These are phyloP conservation scores for Peromyscus leucopus DNA, from an alignment of 2,113 vertebrate species.

Conservation along the genomic window DNA sequence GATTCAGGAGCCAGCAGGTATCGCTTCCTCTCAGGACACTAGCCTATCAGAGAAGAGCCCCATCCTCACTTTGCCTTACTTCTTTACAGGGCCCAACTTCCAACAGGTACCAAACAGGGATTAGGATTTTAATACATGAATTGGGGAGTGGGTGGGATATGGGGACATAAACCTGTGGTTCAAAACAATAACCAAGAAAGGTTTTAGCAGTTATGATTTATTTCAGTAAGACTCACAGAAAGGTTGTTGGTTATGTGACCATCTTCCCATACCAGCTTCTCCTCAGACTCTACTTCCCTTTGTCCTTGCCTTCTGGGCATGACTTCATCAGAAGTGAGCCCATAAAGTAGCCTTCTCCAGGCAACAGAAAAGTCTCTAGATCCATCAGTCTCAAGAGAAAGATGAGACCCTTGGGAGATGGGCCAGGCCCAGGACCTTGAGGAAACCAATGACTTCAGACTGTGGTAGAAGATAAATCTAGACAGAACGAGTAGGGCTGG, in stretches of 20 bases:
- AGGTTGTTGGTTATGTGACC: background rate
- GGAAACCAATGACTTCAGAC: background rate
- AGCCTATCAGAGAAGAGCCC: background rate
- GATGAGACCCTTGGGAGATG: background rate
- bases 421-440: background rate
- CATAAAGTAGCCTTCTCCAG: background rate
- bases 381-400: slow-evolving; percentile 23
- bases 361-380: background rate
- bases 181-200: background rate
- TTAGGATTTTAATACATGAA: background rate
- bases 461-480: background rate
- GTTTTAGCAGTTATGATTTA: background rate
- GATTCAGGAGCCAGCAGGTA: background rate
- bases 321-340: background rate
- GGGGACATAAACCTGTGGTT: background rate
- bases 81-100: background rate
- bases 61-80: background rate
- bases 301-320: background rate
- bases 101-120: background rate
- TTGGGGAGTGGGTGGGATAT: background rate
- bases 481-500: background rate
- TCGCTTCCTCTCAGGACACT: background rate
- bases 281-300: background rate
- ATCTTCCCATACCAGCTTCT: too few relatives aligned
- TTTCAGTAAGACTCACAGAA: background rate